These are phyloP conservation scores for Centropus bengalensis DNA, from an alignment of 2,113 vertebrate genomes.

Conservation along the genomic window DNA sequence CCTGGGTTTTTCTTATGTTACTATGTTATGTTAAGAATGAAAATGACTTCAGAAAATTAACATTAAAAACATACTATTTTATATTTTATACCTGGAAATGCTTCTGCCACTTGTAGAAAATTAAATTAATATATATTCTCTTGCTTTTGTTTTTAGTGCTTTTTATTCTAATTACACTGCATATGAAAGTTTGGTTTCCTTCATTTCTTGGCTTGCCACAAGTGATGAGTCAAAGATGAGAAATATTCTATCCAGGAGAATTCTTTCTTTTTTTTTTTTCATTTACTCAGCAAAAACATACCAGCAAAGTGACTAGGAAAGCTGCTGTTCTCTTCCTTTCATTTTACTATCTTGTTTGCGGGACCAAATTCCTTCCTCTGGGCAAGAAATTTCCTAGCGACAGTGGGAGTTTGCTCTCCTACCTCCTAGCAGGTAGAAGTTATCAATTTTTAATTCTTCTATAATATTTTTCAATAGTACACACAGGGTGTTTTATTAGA, in stretches of 20 bases:
- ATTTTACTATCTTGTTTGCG: neutral
- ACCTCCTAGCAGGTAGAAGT: neutral
- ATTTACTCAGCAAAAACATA: neutral
- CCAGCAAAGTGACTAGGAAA: neutral
- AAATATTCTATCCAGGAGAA: neutral
- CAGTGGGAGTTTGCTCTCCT: neutral
- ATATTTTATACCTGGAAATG: neutral
- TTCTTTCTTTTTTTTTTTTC: neutral
- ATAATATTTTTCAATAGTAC: rapidly evolving
- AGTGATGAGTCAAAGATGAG: neutral
- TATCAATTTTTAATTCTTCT: neutral
- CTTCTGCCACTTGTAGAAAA: neutral
- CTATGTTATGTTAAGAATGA: neutral
- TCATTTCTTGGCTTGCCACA: neutral
- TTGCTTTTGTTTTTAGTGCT: neutral
- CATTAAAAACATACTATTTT: rapidly evolving
- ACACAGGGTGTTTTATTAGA: neutral
- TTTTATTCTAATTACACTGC: neutral
- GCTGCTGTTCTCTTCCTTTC: neutral
- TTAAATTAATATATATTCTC: neutral
- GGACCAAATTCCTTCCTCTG: neutral
- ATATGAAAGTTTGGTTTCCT: neutral
- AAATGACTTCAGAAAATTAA: neutral
- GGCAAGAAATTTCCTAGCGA: neutral
- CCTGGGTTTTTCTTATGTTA: neutral